Conservation (phyloP, 2,113 vertebrate genomes). For the Neomonachus schauinslandi region DNA sequence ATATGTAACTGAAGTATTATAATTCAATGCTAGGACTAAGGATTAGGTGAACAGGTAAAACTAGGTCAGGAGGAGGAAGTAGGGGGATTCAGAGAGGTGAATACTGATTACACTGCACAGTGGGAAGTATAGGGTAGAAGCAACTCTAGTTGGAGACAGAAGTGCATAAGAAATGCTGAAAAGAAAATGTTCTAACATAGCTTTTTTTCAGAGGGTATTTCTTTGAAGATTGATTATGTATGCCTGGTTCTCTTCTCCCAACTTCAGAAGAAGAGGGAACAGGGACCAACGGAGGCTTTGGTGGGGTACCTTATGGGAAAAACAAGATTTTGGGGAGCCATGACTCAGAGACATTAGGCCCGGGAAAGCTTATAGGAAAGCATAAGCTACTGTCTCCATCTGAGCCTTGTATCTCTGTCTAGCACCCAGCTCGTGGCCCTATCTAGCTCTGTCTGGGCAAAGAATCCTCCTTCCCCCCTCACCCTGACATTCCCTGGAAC, state of each 20-base stretch:
- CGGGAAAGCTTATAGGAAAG: background rate
- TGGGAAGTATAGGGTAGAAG: background rate
- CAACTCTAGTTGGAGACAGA: background rate
- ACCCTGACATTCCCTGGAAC: background rate
- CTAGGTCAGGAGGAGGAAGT: background rate
- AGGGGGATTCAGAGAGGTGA: background rate
- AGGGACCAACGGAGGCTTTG: background rate
- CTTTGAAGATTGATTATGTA: background rate
- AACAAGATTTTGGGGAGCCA: background rate
- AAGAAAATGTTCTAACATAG: conserved; percentile 13
- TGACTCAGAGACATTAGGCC: background rate
- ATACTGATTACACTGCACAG: background rate
- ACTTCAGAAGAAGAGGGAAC: background rate
- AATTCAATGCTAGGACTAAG: conserved; percentile 10
- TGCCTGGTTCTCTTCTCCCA: background rate
- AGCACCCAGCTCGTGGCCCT: background rate
- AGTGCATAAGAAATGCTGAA: background rate
- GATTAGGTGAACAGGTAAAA: conserved; percentile 21
- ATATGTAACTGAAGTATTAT: background rate
- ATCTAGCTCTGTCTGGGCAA: background rate
- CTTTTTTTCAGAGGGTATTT: background rate
- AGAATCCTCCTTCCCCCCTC: background rate
- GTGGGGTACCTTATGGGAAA: background rate
- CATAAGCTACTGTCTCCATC: background rate
- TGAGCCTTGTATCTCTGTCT: background rate